Evolutionary conservation across 35 echinoderm and acorn worm species (phyloP).

Genomic region (Lytechinus pictus): DNA sequence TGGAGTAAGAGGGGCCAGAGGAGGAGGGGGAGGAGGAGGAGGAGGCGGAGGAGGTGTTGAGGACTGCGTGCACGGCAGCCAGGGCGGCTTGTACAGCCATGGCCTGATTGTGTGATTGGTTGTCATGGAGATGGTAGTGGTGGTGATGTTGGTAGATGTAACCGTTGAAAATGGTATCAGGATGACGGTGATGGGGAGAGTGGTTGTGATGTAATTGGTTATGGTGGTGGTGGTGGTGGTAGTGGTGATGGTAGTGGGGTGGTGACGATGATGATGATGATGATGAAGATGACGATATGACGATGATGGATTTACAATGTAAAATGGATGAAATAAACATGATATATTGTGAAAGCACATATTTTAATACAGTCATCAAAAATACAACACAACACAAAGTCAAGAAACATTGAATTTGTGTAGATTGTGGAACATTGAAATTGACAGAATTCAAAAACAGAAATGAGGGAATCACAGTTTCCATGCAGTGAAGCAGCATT

Average conservation of each 20-base stretch:
- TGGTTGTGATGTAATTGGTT: background rate
- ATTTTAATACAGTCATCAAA: background rate
- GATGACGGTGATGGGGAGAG: background rate
- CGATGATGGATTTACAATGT: background rate
- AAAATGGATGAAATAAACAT: background rate
- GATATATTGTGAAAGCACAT: background rate
- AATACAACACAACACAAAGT: background rate
- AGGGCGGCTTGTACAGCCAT: slow-evolving; percentile 93
- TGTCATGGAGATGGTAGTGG: background rate
- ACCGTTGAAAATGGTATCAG: background rate
- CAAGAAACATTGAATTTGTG: background rate
- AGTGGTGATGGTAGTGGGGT: background rate
- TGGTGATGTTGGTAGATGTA: background rate
- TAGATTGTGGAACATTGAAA: background rate
- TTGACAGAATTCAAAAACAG: background rate
- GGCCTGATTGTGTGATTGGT: slow-evolving; percentile 63
- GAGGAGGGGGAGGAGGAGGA: slow-evolving; percentile 49
- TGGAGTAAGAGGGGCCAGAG: slow-evolving; percentile 52
- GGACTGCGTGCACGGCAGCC: slow-evolving; percentile 90
- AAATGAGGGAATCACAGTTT: background rate
- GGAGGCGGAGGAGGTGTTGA: slow-evolving; percentile 71
- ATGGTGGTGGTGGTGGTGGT: background rate
- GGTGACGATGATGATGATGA: background rate
- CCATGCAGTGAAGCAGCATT: background rate
- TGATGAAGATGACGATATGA: background rate